A percentile compares a stretch with the other conserved stretches of the same genome.
Evolutionary conservation across 2,888 invertebrate genomes (phyloP).

Genomic region (Heliconius erato): DNA sequence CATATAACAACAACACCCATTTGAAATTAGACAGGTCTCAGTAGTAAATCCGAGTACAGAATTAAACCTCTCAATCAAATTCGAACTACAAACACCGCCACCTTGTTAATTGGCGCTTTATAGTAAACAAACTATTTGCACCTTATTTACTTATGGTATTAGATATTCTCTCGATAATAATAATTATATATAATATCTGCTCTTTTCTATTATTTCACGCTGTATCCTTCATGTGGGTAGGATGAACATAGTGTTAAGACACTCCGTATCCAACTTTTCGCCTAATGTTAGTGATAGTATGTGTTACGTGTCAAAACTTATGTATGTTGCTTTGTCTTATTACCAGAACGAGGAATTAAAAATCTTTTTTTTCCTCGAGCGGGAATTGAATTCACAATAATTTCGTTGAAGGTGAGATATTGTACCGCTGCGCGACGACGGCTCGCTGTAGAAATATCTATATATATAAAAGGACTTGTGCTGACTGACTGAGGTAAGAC

Average conservation of each 20-base stretch:
- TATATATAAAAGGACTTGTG: too few species aligned
- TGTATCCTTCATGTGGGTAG: not conserved
- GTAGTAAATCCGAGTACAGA: not conserved
- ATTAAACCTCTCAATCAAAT: conserved; percentile 3
- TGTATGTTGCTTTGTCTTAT: too few species aligned
- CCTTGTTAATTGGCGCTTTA: conserved; percentile 28
- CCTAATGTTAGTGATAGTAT: not conserved
- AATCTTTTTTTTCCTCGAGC: too few species aligned
- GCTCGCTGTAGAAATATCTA: too few species aligned
- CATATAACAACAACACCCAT: not conserved
- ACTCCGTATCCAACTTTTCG: not conserved
- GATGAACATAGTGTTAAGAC: too few species aligned
- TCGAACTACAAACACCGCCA: conserved; percentile 16
- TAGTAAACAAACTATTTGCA: not conserved
- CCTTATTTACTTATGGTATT: conserved; percentile 15
- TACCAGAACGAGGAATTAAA: too few species aligned
- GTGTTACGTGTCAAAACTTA: too few species aligned
- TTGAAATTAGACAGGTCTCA: not conserved
- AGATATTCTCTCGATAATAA: not conserved
- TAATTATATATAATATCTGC: not conserved
- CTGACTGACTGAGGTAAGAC: too few species aligned
- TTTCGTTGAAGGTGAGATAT: too few species aligned
- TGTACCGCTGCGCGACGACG: too few species aligned
- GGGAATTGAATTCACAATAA: too few species aligned
- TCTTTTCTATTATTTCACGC: too few species aligned